Base-by-base conservation (phyloP, 2,113 vertebrate species). In the Bothrops jararaca region DNA sequence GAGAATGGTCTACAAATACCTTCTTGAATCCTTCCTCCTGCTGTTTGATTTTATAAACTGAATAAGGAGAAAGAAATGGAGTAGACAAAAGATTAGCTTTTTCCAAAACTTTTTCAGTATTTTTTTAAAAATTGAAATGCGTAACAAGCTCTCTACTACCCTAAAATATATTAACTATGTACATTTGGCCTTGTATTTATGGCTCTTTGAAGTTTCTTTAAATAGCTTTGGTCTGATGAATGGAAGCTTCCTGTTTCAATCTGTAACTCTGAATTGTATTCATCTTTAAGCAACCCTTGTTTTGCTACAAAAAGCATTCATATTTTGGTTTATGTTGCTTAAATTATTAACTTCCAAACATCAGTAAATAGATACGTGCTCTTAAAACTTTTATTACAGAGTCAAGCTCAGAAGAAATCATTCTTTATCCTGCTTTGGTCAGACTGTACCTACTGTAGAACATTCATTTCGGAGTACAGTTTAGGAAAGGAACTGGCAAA, bases 271-370 rank as follows among this genome's bases (percentile, higher is more conserved):
- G 94, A 52, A 58, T 91, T n/a, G 60, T 90, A 91, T 85, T 64
- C 56, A 91, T 94, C 93, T 92, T 58, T 92, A 50, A 7, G 0
- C 34, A 39, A 80, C 93, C 23, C 54, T 92, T 94, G 90, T n/a
- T 95, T 92, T 92, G 8, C 34, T 96, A 94, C 93, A 60, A 45
- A 20, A 45, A 48, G 23, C 24, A 52, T 87, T 87, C 48, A 26
- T n/a, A 39, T 56, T 24, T 89, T 58, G 12, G 3, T 57, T 56
- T 90, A 86, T 29, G 22, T 89, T 50, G 42, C 85, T 52, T 3
- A 50, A 93, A 94, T 88, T 90, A 93, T 96, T 96, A 95, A 95
- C 22, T 54, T 93, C 64, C 85, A 96, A 90, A 56, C 94, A 92
- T 92, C 1, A 26, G 48, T 57, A 92, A 90, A 91, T 6, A 88